Evolutionary conservation across 2,113 vertebrate species (phyloP), one percentile per base, ranked within the genome.

Genomic region (Phodopus roborovskii): DNA sequence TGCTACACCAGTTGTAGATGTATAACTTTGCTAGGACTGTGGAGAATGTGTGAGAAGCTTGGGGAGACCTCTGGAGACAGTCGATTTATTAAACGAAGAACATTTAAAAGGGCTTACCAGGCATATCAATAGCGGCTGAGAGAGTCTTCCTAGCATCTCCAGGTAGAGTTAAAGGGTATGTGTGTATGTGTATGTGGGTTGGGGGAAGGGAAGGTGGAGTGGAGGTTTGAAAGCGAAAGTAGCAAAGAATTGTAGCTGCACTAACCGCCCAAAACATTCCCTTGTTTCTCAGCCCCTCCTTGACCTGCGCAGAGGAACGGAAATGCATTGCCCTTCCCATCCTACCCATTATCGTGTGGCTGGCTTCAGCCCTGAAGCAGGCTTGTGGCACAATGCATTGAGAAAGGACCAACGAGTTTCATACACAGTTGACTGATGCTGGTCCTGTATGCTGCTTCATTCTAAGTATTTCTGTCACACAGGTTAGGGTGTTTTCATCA

Each of bases 401-500:
- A 22, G 26, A 2, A 26, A 77, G 33, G 7, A 15, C 3, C 39
- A 71, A 9, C 22, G 39, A 26, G 7, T 15, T 78, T 92, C 48
- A 20, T 62, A 36, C 13, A 50, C 20, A 90, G 53, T 84, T 20
- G 4, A 42, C 39, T 91, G 10, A 8, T 66, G 39, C 53, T 82
- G 58, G 4, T 56, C 45, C 68, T 26, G 8, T 16, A 19, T 77
- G 33, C 3, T 64, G 28, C 12, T 42, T 75, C 19, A 22, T 30
- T 45, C 5, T 58, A 4, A 30, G 74, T 30, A 48, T 53, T 92
- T 96, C 89, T 60, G 33, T 88, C 36, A 71, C 28, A 33, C 71
- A 75, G 30, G 60, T 87, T 88, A 92, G 24, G 73, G 2, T 95
- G 3, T 88, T 92, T 28, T 90, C 74, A 20, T 83, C 92, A 74